phyloP scores from a whole-genome alignment of 2,797 vertebrate species.

The Neoniphon sammara region DNA sequence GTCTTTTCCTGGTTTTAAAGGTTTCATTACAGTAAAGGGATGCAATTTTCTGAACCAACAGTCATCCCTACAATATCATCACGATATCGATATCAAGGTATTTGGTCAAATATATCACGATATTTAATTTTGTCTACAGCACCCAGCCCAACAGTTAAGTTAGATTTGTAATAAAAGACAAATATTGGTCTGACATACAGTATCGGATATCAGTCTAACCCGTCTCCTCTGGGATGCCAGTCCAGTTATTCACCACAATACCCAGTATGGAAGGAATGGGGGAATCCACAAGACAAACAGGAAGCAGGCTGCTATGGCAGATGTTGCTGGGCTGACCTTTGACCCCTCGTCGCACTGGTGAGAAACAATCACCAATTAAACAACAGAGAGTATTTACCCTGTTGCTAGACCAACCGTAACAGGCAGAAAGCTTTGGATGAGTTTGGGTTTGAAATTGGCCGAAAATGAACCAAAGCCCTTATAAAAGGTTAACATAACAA shows the following conservation, averaged over 20 bases:
- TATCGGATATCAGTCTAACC: neutral
- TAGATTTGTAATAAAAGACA: constrained; percentile 3
- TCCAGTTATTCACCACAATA: neutral
- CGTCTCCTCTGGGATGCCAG: neutral
- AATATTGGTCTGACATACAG: neutral
- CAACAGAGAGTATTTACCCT: constrained; percentile 1
- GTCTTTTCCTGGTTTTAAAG: too few species aligned
- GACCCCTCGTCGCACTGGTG: constrained; percentile 18
- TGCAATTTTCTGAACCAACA: too few species aligned
- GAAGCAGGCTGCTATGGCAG: constrained; percentile 60
- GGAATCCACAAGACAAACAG: constrained; percentile 57
- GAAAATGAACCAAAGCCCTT: neutral
- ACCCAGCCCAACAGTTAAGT: neutral
- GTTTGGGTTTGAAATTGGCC: neutral
- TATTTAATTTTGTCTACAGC: too few species aligned
- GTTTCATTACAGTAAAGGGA: too few species aligned
- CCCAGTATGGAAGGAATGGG: constrained; percentile 41
- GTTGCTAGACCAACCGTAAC: neutral
- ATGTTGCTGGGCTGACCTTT: constrained; percentile 31
- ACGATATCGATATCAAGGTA: too few species aligned
- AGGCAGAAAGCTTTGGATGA: neutral
- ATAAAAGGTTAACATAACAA: neutral
- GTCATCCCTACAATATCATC: too few species aligned
- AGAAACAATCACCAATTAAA: constrained; percentile 31
- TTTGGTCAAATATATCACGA: too few species aligned